These are phyloP conservation scores for Actinia equina DNA, from an alignment of 64 coral and sea anemone genomes.

Conservation along the genomic window DNA sequence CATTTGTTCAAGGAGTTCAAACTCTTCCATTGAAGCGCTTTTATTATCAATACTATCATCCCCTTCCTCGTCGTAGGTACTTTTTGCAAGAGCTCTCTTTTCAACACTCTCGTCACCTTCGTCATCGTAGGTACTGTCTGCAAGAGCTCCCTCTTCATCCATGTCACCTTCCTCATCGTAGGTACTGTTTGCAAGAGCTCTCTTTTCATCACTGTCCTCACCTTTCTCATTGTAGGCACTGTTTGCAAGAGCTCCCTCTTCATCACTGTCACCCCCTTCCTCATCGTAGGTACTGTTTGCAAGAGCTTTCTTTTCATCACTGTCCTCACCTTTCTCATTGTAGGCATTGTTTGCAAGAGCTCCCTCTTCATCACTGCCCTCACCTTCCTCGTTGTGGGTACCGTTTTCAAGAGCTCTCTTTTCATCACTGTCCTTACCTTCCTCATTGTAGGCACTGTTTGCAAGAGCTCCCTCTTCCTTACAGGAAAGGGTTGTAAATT, in stretches of 20 bases:
- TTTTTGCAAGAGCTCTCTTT: not conserved
- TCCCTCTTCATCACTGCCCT: constrained; percentile 8
- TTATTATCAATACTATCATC: constrained; percentile 36
- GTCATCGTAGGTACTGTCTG: too few species aligned
- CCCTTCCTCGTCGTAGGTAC: constrained; percentile 9
- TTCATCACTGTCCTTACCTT: not conserved
- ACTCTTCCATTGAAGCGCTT: constrained; percentile 67
- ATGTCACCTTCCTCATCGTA: constrained; percentile 13
- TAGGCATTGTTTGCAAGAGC: too few species aligned
- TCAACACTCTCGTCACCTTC: not conserved
- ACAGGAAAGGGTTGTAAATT: too few species aligned
- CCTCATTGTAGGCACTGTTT: too few species aligned
- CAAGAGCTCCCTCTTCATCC: not conserved
- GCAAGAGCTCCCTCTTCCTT: too few species aligned
- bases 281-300: not conserved
- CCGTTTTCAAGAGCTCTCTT: not conserved
- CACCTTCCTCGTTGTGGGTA: constrained; percentile 14
- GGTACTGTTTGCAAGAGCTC: not conserved
- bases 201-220: not conserved
- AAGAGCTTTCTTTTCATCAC: not conserved
- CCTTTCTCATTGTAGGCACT: too few species aligned
- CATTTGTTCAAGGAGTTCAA: constrained; percentile 77
- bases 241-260: not conserved
- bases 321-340: too few species aligned
- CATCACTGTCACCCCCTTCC: constrained; percentile 14